phyloP scores from a whole-genome alignment of 2,888 invertebrate species.

The Malacosoma neustria region DNA sequence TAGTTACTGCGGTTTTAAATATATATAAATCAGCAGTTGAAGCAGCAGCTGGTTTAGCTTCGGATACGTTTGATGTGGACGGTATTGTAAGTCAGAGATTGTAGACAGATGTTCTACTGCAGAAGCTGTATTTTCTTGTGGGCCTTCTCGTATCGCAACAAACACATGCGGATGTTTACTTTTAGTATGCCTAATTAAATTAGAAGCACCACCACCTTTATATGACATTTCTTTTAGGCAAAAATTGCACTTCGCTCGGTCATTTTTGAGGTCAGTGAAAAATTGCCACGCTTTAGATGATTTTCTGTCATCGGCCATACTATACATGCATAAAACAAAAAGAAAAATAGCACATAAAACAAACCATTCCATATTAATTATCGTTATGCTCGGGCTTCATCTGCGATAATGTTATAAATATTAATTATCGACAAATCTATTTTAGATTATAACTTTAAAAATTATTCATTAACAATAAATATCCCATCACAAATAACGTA shows the following conservation, averaged over 20 bases:
- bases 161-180: neutral
- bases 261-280: conserved; percentile 3
- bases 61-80: too few species aligned
- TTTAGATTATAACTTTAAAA: too few species aligned
- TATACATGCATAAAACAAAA: too few species aligned
- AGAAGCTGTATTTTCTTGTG: neutral
- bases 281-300: conserved; percentile 4
- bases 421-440: too few species aligned
- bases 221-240: conserved; percentile 2
- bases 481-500: too few species aligned
- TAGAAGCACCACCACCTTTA: conserved; percentile 3
- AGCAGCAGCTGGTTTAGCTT: too few species aligned
- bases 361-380: too few species aligned
- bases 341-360: too few species aligned
- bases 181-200: conserved; percentile 3
- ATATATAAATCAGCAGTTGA: neutral
- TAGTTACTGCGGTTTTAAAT: neutral
- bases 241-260: conserved; percentile 2
- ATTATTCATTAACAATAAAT: too few species aligned
- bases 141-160: neutral
- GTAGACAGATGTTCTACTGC: neutral
- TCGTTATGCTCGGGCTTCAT: too few species aligned
- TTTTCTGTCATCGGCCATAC: conserved; percentile 1
- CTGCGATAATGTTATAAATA: too few species aligned
- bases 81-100: neutral